Percentiles rank a stretch among this genome's conserved stretches.
phyloP scores from a whole-genome alignment of 1,140 invertebrate genomes.

The Chionoecetes opilio region DNA sequence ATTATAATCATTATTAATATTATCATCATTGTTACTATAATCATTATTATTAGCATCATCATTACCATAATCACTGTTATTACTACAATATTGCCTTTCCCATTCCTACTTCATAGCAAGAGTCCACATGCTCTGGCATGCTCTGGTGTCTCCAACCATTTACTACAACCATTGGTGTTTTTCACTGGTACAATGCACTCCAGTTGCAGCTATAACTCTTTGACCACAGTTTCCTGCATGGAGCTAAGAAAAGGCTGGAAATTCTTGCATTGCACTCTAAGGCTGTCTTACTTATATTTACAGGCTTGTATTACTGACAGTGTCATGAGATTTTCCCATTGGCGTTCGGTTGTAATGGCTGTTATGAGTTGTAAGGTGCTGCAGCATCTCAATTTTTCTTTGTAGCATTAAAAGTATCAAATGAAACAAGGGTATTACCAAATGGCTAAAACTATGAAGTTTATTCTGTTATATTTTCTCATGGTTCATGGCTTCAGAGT shows the following conservation, averaged over 20 bases:
- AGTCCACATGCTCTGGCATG: slow-evolving; percentile 41
- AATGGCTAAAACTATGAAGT: slow-evolving; percentile 56
- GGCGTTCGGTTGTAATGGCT: slow-evolving; percentile 70
- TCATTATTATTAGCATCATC: too few relatives aligned
- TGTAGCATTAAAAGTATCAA: slow-evolving; percentile 67
- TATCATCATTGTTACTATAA: too few relatives aligned
- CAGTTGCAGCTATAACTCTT: too few relatives aligned
- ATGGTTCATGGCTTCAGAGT: slow-evolving; percentile 65
- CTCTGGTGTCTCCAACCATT: slow-evolving; percentile 31
- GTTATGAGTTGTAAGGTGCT: slow-evolving; percentile 67
- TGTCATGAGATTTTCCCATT: slow-evolving; percentile 64
- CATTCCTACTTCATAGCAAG: slow-evolving; percentile 5
- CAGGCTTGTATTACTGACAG: slow-evolving; percentile 74
- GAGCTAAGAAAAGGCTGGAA: slow-evolving; percentile 73
- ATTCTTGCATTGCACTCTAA: slow-evolving; percentile 72
- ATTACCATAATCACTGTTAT: too few relatives aligned
- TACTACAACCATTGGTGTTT: too few relatives aligned
- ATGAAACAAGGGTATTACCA: slow-evolving; percentile 74
- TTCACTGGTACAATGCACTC: too few relatives aligned
- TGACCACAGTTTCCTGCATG: slow-evolving; percentile 51
- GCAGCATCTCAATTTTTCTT: slow-evolving; percentile 76
- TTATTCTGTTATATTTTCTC: slow-evolving; percentile 60
- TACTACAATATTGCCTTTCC: too few relatives aligned
- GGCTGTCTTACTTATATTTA: slow-evolving; percentile 72
- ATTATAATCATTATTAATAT: too few relatives aligned